Conservation (phyloP, 2,113 vertebrate genomes). For the Cynopterus brachyotis region DNA sequence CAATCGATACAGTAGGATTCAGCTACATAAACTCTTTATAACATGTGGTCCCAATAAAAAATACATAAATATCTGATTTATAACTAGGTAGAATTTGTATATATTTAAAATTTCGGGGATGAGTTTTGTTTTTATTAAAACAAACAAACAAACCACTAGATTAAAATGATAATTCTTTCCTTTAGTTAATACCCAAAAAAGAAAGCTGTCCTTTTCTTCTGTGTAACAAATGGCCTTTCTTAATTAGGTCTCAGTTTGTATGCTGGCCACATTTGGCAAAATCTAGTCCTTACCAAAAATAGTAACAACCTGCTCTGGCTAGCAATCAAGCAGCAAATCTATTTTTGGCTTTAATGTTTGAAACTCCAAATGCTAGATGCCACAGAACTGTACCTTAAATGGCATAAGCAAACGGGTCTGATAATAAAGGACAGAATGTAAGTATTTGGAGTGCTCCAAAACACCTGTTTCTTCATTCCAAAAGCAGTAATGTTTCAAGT, state of each 20-base stretch:
- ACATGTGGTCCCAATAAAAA: constrained; percentile 16
- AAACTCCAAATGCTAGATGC: constrained; percentile 68
- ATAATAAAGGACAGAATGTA: not conserved
- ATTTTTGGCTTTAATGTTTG: constrained; percentile 67
- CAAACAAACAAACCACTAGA: not conserved
- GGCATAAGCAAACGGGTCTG: constrained; percentile 2
- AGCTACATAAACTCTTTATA: not conserved
- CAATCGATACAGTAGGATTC: not conserved
- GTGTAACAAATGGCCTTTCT: constrained; percentile 51
- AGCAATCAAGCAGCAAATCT: constrained; percentile 53
- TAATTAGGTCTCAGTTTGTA: constrained; percentile 43
- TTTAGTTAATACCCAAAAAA: constrained; percentile 19
- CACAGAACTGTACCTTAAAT: constrained; percentile 58
- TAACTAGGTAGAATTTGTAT: constrained; percentile 35
- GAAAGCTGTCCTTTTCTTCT: constrained; percentile 18
- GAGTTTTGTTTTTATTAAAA: constrained; percentile 66
- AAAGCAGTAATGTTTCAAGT: not conserved
- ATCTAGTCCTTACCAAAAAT: constrained; percentile 62
- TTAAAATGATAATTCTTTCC: constrained; percentile 51
- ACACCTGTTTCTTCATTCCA: constrained; percentile 11
- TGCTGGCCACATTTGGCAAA: constrained; percentile 68
- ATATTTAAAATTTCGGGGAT: constrained; percentile 47
- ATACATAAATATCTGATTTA: constrained; percentile 32
- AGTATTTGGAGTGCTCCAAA: not conserved
- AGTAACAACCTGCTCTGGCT: constrained; percentile 68